phyloP scores from a whole-genome alignment of 30 jellyfish, hydroid and myxozoan species.

The Hydractinia symbiolongicarpus region DNA sequence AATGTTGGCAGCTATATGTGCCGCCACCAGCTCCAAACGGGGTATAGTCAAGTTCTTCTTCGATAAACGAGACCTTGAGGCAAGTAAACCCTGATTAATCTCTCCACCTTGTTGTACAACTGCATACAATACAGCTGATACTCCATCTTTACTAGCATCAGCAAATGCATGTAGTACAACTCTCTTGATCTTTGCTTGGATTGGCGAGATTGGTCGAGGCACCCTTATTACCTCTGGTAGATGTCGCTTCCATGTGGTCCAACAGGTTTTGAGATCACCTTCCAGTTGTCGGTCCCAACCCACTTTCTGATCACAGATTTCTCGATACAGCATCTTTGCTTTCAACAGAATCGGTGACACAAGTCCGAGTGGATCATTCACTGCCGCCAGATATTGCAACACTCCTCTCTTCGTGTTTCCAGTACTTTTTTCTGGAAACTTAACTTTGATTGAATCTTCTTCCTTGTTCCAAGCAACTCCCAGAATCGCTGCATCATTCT shows the following conservation, averaged over 20 bases:
- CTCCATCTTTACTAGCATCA: conserved; percentile 62
- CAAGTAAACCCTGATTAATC: conserved; percentile 31
- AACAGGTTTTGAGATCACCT: conserved; percentile 27
- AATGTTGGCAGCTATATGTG: conserved; percentile 47
- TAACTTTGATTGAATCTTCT: conserved; percentile 34
- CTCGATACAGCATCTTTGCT: conserved; percentile 33
- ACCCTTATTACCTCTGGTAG: conserved; percentile 37
- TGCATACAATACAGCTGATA: conserved; percentile 44
- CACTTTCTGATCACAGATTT: conserved; percentile 28
- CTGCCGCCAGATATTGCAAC: conserved; percentile 46
- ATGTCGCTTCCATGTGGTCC: conserved; percentile 36
- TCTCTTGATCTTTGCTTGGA: conserved; percentile 6
- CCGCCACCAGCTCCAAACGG: conserved; percentile 52
- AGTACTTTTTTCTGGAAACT: conserved; percentile 27
- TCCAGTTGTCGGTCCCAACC: conserved; percentile 56
- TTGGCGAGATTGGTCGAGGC: conserved; percentile 47
- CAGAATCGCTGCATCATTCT: conserved; percentile 40
- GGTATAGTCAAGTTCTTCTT: conserved; percentile 60
- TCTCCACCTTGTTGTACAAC: conserved; percentile 46
- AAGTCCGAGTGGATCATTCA: conserved; percentile 56
- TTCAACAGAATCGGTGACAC: conserved; percentile 43
- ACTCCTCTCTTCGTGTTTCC: conserved; percentile 48
- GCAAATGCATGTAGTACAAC: conserved; percentile 58
- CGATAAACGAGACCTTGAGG: conserved; percentile 45
- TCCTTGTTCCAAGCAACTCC: conserved; percentile 64